Conservation (phyloP, 2,888 invertebrate genomes). For the Teleiodes luculella region DNA sequence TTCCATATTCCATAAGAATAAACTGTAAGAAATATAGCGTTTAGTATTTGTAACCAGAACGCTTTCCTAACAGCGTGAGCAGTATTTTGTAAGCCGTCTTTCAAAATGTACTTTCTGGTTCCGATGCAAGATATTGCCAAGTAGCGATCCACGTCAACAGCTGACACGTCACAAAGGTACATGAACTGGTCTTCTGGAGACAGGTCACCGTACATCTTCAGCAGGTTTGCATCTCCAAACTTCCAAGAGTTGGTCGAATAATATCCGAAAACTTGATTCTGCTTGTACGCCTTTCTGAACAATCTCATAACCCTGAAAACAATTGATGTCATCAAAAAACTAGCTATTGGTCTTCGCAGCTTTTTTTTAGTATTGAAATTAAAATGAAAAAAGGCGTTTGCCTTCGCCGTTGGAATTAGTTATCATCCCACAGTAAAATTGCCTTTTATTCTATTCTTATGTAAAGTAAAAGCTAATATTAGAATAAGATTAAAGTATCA, state of each 20-base stretch:
- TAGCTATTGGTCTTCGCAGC: too few relatives aligned
- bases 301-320: conserved; percentile 1
- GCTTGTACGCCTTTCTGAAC: conserved; percentile 3
- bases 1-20: neutral
- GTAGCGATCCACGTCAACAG: neutral
- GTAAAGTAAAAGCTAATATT: too few relatives aligned
- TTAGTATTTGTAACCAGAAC: neutral
- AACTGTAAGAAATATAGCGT: neutral
- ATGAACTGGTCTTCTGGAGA: conserved; percentile 1
- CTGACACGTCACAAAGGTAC: neutral
- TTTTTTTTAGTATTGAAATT: too few relatives aligned
- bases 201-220: neutral
- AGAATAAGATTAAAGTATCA: too few relatives aligned
- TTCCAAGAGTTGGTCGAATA: conserved; percentile 6
- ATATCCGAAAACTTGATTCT: neutral
- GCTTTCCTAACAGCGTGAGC: neutral
- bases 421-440: too few relatives aligned
- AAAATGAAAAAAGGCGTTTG: too few relatives aligned
- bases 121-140: neutral
- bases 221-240: conserved; percentile 4
- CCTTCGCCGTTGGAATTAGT: too few relatives aligned
- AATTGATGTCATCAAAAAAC: too few relatives aligned
- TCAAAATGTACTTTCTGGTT: neutral
- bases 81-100: neutral
- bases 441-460: too few relatives aligned